Conservation (phyloP, 2,888 invertebrate species). For the Campopleginae sp. region DNA sequence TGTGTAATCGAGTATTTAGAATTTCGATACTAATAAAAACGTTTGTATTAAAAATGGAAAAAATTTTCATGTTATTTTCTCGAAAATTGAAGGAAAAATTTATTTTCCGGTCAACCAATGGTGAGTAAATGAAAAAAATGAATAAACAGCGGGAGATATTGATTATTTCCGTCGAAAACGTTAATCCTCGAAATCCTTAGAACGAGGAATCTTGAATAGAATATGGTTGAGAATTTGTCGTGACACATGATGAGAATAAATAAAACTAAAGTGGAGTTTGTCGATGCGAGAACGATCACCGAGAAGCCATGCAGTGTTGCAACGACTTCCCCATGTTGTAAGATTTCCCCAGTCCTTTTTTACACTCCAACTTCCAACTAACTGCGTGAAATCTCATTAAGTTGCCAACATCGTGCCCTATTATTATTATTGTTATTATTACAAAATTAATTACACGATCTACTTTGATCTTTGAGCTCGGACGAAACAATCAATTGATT, state of each 20-base stretch:
- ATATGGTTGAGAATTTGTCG: not conserved
- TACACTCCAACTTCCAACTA: constrained; percentile 17
- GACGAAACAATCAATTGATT: not conserved
- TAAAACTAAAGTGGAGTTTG: not conserved
- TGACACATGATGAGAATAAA: not conserved
- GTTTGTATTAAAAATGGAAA: not conserved
- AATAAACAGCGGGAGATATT: not conserved
- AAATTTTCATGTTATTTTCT: not conserved
- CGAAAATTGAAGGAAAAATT: not conserved
- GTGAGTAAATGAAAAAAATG: not conserved
- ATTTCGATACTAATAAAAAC: not conserved
- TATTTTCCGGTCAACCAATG: not conserved
- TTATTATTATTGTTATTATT: constrained; percentile 30
- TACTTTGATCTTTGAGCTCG: not conserved
- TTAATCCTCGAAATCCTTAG: not conserved
- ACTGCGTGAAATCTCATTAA: constrained; percentile 19
- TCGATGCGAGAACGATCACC: constrained; percentile 20
- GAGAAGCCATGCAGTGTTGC: constrained; percentile 9
- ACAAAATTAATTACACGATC: constrained; percentile 29
- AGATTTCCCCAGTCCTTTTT: constrained; percentile 11
- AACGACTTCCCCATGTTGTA: constrained; percentile 1
- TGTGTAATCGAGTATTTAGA: not conserved
- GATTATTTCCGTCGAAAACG: not conserved
- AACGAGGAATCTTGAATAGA: not conserved
- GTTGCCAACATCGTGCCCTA: constrained; percentile 17